Conservation (phyloP, 2,113 vertebrate genomes). For the Shinisaurus crocodilurus region DNA sequence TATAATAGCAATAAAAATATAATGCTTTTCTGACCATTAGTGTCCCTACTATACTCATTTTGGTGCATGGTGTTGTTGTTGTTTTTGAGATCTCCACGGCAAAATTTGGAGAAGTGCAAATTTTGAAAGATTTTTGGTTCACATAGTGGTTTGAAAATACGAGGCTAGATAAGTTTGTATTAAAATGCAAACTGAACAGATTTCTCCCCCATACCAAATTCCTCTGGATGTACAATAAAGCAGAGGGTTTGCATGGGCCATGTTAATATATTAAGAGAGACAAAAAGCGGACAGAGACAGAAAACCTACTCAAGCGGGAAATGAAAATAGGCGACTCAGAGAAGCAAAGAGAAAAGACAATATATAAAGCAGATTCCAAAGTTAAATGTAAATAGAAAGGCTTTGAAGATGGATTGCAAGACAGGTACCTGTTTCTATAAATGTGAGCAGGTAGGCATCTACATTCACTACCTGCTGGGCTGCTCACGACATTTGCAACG, state of each 20-base stretch:
- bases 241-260: neutral
- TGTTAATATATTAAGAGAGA: neutral
- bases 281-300: neutral
- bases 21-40: too few relatives aligned
- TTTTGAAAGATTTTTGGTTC: too few relatives aligned
- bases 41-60: too few relatives aligned
- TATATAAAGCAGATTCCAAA: neutral
- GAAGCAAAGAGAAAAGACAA: neutral
- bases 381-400: neutral
- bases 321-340: slow-evolving; percentile 7
- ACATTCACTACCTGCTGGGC: neutral
- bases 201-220: too few relatives aligned
- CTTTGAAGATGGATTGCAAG: accelerated
- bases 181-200: too few relatives aligned
- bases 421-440: neutral
- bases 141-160: too few relatives aligned
- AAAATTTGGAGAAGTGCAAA: too few relatives aligned
- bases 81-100: too few relatives aligned
- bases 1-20: too few relatives aligned
- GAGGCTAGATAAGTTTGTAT: too few relatives aligned
- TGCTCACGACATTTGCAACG: neutral
- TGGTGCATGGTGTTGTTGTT: too few relatives aligned
- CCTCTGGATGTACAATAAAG: neutral
- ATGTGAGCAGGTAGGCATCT: neutral
- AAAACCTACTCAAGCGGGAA: neutral